Percentiles rank a stretch among this genome's conserved stretches.
phyloP scores from a whole-genome alignment of 1,140 invertebrate genomes.

The Drosophila asahinai region DNA sequence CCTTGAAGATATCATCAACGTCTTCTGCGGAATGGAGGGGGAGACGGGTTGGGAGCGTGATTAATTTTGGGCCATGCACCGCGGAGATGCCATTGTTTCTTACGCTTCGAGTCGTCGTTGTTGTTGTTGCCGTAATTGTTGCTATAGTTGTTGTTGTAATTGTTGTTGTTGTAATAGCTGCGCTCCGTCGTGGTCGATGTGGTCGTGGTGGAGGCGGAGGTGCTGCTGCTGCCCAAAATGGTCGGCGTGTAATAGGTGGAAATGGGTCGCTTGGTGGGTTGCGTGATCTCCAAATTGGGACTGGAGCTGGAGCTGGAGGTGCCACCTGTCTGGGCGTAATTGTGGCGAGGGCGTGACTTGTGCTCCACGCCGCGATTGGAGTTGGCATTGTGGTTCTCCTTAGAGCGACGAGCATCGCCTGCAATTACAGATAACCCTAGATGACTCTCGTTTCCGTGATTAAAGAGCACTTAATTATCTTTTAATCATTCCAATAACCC shows the following conservation, averaged over 20 bases:
- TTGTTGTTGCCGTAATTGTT: constrained; percentile 64
- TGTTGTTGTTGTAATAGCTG: constrained; percentile 62
- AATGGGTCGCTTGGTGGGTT: constrained; percentile 72
- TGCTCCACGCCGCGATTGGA: constrained; percentile 60
- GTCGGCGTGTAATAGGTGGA: constrained; percentile 83
- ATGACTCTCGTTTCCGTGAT: neutral
- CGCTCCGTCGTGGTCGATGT: constrained; percentile 66
- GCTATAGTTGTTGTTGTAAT: constrained; percentile 48
- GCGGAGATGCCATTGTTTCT: constrained; percentile 64
- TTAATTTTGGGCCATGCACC: constrained; percentile 68
- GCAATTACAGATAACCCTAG: constrained; percentile 36
- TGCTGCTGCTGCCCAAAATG: constrained; percentile 49
- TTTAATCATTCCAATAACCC: too few relatives aligned
- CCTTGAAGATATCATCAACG: constrained; percentile 86
- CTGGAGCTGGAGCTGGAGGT: constrained; percentile 40
- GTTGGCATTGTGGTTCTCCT: constrained; percentile 62
- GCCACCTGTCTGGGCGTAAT: constrained; percentile 52
- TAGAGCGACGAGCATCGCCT: constrained; percentile 79
- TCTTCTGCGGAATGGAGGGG: constrained; percentile 67
- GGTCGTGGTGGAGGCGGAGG: constrained; percentile 24
- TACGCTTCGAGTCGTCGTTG: constrained; percentile 83
- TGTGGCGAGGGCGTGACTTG: constrained; percentile 72
- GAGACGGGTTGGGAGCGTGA: constrained; percentile 39
- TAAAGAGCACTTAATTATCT: neutral
- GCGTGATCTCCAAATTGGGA: constrained; percentile 68